Evolutionary conservation across 2,888 invertebrate genomes (phyloP), one percentile per base, ranked within the genome.

Genomic region (Patella caerulea): DNA sequence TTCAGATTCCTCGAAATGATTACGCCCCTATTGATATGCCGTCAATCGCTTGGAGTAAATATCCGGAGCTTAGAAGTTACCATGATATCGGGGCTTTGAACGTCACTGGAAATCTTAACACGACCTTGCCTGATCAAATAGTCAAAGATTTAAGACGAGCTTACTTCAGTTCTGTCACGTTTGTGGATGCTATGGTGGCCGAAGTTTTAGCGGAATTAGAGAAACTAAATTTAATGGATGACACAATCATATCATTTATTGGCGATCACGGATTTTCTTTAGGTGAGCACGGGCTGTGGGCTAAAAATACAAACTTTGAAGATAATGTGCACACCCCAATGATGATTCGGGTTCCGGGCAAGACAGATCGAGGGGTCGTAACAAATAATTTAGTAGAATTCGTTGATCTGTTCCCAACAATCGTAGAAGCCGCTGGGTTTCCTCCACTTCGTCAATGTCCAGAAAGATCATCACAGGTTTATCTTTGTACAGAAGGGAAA

Each of bases 261-360:
- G 83, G 85, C 12, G 85, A 86, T 71, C 86, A 86, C 70, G 86
- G 85, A 17, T 84, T 56, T 14, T 76, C 81, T 19, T 81, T 85
- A 14, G 83, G 84, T 12, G 84, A 84, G 72, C 83, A 82, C 59
- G 82, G 81, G 2, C 75, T 74, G n/a, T 84, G 84, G 84, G 73
- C 77, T 52, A 87, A 87, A 73, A 82, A 84, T 69, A 86, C 86
- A 0, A 85, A 87, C 72, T 86, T 87, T 73, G 86, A 87, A 75
- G 72, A 85, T 0, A 80, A 84, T 2, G 85, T 85, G 0, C 86
- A 84, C 55, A 84, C 84, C 11, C 87, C 87, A 4, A 83, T 86
- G 83, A 84, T 87, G 83, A 75, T 87, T 12, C 81, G 74, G 17
- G 79, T 84, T 45, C 83, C 81, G 0, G 85, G 83, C 2, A 2